Evolutionary conservation across 2,797 vertebrate species (phyloP).

Genomic region (Microhierax caerulescens): DNA sequence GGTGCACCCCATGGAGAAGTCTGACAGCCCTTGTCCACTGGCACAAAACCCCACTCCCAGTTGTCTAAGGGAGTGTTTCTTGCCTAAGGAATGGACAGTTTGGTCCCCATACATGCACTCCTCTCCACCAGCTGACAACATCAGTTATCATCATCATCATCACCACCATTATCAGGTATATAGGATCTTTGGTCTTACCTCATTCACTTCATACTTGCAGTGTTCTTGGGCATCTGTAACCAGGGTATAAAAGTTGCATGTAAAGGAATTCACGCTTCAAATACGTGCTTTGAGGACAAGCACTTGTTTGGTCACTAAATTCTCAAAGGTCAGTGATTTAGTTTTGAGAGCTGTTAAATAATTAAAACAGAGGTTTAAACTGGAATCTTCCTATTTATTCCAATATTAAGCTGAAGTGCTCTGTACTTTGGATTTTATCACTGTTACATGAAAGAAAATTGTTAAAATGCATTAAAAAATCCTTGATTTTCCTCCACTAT

Average conservation of each 20-base stretch:
- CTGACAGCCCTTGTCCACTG: neutral
- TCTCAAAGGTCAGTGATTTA: slow-evolving; percentile 57
- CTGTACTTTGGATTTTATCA: slow-evolving; percentile 6
- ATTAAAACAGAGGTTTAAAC: slow-evolving; percentile 57
- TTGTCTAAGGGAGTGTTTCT: neutral
- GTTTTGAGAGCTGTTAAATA: slow-evolving; percentile 57
- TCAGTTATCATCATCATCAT: neutral
- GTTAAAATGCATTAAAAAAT: neutral
- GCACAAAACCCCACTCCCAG: neutral
- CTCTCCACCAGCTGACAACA: neutral
- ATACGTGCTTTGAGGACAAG: neutral
- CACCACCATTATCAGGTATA: neutral
- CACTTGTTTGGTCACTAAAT: slow-evolving; percentile 45
- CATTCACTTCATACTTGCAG: neutral
- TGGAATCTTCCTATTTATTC: slow-evolving; percentile 18
- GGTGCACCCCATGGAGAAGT: neutral
- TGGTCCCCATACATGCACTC: neutral
- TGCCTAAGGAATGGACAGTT: neutral
- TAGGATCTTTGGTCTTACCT: slow-evolving; percentile 38
- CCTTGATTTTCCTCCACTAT: neutral
- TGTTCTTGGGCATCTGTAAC: neutral
- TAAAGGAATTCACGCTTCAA: neutral
- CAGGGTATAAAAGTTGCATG: neutral
- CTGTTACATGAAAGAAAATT: neutral
- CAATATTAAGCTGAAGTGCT: neutral